These are phyloP conservation scores for Chromoteleia sp. DNA, from an alignment of 2,888 invertebrate species.

Conservation along the genomic window DNA sequence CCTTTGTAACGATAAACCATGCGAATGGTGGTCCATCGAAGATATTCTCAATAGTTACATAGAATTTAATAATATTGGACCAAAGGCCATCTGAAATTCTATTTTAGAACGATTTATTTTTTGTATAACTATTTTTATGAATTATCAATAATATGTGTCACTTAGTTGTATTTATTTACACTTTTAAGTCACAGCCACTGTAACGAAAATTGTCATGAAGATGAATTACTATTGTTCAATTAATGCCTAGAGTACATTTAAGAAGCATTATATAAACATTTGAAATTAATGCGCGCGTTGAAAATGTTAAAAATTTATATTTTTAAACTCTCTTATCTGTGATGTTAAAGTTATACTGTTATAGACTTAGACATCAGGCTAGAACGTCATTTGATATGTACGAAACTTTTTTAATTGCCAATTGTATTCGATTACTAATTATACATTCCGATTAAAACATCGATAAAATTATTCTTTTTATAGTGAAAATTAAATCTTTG, in stretches of 20 bases:
- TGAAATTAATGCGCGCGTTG: background rate
- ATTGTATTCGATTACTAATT: background rate
- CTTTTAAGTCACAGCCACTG: background rate
- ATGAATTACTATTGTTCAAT: background rate
- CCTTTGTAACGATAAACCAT: slow-evolving; percentile 70
- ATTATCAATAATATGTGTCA: no score
- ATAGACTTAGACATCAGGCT: no score
- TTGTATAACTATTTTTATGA: background rate
- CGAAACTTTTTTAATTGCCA: background rate
- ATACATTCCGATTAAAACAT: no score
- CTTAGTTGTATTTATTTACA: no score
- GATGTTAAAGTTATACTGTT: background rate
- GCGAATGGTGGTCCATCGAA: slow-evolving; percentile 78
- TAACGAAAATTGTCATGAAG: background rate
- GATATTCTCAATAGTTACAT: slow-evolving; percentile 75
- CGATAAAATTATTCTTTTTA: background rate
- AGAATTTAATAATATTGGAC: slow-evolving; percentile 69
- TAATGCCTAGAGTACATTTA: background rate
- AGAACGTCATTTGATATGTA: background rate
- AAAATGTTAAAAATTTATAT: background rate
- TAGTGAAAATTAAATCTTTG: background rate
- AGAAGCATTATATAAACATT: no score
- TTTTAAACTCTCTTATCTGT: slow-evolving; percentile 1
- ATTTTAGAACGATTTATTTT: background rate
- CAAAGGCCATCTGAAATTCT: slow-evolving; percentile 72